A percentile compares a stretch with the other conserved stretches of the same genome.
These are phyloP conservation scores for Irena cyanogastra DNA, from an alignment of 2,113 vertebrate species.

Conservation along the genomic window DNA sequence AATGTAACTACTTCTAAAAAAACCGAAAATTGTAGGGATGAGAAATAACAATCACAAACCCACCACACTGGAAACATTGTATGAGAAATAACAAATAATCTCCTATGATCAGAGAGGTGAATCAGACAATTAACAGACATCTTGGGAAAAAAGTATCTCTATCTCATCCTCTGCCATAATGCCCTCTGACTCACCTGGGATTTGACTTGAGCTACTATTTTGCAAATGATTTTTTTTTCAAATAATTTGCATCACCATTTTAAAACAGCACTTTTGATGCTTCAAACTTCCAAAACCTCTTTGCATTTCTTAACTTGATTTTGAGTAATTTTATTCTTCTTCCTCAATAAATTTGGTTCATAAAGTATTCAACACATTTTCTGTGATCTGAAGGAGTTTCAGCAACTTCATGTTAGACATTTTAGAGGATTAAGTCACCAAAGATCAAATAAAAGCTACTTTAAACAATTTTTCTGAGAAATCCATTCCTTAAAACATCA, in stretches of 20 bases:
- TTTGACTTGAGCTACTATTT: not conserved
- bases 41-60: not conserved
- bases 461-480: not conserved
- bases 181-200: not conserved
- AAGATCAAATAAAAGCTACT: not conserved
- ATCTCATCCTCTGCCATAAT: not conserved
- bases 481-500: not conserved
- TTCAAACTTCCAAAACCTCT: not conserved
- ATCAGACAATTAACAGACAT: not conserved
- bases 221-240: not conserved
- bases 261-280: not conserved
- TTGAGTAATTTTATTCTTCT: not conserved
- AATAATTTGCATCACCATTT: not conserved
- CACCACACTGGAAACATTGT: not conserved
- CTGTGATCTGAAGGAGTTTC: not conserved
- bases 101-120: not conserved
- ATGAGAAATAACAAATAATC: not conserved
- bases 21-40: not conserved
- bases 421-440: not conserved
- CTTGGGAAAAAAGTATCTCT: not conserved
- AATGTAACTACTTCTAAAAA: not conserved
- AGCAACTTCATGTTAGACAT: not conserved
- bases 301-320: not conserved
- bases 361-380: not conserved
- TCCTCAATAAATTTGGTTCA: not conserved